phyloP scores from a whole-genome alignment of 2,113 vertebrate genomes.

The Mugil cephalus region DNA sequence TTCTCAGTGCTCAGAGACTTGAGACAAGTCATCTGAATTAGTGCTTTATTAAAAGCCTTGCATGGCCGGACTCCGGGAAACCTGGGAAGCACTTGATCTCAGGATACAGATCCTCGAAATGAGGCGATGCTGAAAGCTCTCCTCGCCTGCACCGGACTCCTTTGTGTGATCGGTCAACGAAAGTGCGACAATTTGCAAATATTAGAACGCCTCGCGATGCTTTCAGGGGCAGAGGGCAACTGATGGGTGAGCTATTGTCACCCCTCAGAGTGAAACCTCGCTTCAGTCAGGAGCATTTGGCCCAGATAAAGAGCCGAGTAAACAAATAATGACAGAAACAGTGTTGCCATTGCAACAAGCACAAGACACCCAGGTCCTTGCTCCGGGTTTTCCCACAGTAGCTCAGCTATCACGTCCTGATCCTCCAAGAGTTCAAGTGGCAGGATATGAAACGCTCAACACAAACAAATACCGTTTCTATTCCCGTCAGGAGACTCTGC shows the following conservation, averaged over 20 bases:
- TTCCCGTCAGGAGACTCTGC: conserved; percentile 21
- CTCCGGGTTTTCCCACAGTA: conserved; percentile 72
- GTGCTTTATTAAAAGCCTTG: conserved; percentile 58
- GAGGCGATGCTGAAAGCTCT: conserved; percentile 53
- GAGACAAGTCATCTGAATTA: conserved; percentile 57
- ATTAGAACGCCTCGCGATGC: no score
- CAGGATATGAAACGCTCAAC: conserved; percentile 39
- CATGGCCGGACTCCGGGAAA: conserved; percentile 40
- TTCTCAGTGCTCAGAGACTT: no score
- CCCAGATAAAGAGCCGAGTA: conserved; percentile 75
- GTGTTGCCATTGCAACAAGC: conserved; percentile 76
- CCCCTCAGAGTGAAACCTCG: conserved; percentile 52
- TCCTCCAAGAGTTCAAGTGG: conserved; percentile 27
- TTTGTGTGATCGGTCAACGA: neutral
- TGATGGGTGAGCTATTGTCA: conserved; percentile 60
- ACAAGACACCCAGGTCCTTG: conserved; percentile 62
- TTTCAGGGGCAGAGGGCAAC: conserved; percentile 64
- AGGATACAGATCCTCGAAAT: conserved; percentile 36
- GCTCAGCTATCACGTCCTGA: conserved; percentile 37
- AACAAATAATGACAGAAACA: conserved; percentile 70
- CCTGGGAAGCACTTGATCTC: conserved; percentile 36
- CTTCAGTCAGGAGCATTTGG: no score
- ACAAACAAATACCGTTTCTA: conserved; percentile 38
- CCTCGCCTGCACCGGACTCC: conserved; percentile 42
- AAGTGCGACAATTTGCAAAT: no score